Conservation (phyloP, 2,113 vertebrate species). For the Morone saxatilis region DNA sequence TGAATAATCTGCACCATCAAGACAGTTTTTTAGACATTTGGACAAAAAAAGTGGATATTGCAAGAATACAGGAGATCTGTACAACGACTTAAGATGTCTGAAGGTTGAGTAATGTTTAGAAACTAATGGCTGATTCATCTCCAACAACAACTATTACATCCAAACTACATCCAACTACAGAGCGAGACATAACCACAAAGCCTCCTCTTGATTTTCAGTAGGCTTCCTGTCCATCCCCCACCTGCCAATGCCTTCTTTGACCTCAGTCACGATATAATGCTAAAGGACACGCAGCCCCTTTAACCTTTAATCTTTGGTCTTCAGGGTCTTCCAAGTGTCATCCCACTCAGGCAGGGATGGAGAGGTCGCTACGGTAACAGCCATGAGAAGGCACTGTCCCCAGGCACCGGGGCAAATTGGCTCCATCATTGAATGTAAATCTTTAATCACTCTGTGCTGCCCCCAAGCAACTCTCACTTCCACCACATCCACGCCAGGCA, state of each 20-base stretch:
- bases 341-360: background rate
- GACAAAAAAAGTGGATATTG: too few species aligned
- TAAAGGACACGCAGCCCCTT: background rate
- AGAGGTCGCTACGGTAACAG: conserved; percentile 38
- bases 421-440: conserved; percentile 45
- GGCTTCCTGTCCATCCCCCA: background rate
- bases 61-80: background rate
- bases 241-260: background rate
- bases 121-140: background rate
- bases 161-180: background rate
- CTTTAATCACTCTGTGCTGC: conserved; percentile 40
- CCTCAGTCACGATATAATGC: background rate
- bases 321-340: background rate
- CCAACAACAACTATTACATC: background rate
- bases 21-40: too few species aligned
- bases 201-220: background rate
- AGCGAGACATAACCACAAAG: background rate
- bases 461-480: conserved; percentile 24
- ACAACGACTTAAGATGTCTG: background rate
- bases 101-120: background rate
- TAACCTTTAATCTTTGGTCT: conserved; percentile 31
- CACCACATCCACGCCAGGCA: conserved; percentile 9
- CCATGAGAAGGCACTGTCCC: conserved; percentile 10
- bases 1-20: background rate
- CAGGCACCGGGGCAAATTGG: conserved; percentile 25